Percentiles rank a stretch among this genome's conserved stretches.
phyloP scores from a whole-genome alignment of 2,888 invertebrate genomes.

The Heliconius sara region DNA sequence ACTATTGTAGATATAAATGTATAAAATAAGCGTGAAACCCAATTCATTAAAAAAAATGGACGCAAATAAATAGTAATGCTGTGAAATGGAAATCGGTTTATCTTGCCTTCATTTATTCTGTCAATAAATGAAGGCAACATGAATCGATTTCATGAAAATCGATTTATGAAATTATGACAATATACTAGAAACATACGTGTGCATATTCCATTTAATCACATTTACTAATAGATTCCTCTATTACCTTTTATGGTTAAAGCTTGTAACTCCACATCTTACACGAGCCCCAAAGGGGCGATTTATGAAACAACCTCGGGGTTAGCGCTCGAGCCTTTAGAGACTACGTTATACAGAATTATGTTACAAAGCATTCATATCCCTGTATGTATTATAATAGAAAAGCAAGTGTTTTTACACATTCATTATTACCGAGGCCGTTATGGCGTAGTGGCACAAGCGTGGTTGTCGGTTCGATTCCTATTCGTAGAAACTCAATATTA shows the following conservation, averaged over 20 bases:
- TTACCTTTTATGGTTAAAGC: slow-evolving; percentile 8
- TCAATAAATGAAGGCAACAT: neutral
- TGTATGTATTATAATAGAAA: neutral
- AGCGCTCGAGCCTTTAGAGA: slow-evolving; percentile 14
- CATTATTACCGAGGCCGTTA: neutral
- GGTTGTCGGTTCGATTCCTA: no score
- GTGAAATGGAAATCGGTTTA: neutral
- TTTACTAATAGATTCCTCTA: neutral
- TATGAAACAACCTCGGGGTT: slow-evolving; percentile 11
- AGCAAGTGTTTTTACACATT: neutral
- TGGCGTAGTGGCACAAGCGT: no score
- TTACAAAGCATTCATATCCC: no score
- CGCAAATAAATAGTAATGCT: neutral
- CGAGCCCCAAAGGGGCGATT: slow-evolving; percentile 13
- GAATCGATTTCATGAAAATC: no score
- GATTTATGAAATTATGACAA: no score
- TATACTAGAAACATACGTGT: neutral
- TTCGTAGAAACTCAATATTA: no score
- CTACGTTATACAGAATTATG: neutral
- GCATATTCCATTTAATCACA: neutral
- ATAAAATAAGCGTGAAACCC: neutral
- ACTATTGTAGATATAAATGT: no score
- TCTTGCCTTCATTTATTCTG: neutral
- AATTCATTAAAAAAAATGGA: neutral
- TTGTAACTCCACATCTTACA: slow-evolving; percentile 17